A percentile compares a stretch with the other conserved stretches of the same genome.
Conservation (phyloP, 2,888 invertebrate species). For the Mythimna pallens region DNA sequence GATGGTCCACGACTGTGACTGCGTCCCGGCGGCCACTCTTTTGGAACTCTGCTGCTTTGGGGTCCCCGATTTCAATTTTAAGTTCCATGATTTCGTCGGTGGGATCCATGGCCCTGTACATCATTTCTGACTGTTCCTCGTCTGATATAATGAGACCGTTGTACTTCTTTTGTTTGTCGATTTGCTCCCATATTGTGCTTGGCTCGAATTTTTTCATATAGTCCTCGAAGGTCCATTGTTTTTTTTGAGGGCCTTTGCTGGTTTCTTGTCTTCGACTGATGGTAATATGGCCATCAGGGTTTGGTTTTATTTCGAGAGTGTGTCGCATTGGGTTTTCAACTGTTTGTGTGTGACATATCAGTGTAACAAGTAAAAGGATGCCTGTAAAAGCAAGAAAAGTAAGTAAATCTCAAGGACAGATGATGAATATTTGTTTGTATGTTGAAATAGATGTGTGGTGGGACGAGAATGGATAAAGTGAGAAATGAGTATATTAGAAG, state of each 20-base stretch:
- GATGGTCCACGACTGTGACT: background rate
- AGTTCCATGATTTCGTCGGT: conserved; percentile 73
- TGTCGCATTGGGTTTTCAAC: background rate
- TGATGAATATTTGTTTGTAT: background rate
- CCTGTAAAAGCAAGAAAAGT: conserved; percentile 19
- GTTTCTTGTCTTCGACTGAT: background rate
- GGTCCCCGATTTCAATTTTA: conserved; percentile 60
- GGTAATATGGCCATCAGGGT: background rate
- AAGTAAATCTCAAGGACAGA: background rate
- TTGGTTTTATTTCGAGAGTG: background rate
- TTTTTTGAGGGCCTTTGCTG: background rate
- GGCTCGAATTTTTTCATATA: conserved; percentile 69
- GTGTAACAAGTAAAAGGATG: conserved; percentile 21
- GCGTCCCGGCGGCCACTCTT: conserved; percentile 63
- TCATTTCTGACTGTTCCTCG: conserved; percentile 64
- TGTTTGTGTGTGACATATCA: conserved; percentile 16
- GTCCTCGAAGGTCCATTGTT: conserved; percentile 60
- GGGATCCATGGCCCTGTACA: conserved; percentile 70
- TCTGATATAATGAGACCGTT: conserved; percentile 54
- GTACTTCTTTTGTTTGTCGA: conserved; percentile 65
- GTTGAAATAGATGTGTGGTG: no score
- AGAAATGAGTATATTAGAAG: no score
- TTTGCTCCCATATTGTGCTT: conserved; percentile 66
- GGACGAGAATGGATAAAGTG: no score
- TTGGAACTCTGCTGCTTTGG: conserved; percentile 47